Evolutionary conservation across 2,113 vertebrate species (phyloP).

Genomic region (Astatoreochromis straeleni): DNA sequence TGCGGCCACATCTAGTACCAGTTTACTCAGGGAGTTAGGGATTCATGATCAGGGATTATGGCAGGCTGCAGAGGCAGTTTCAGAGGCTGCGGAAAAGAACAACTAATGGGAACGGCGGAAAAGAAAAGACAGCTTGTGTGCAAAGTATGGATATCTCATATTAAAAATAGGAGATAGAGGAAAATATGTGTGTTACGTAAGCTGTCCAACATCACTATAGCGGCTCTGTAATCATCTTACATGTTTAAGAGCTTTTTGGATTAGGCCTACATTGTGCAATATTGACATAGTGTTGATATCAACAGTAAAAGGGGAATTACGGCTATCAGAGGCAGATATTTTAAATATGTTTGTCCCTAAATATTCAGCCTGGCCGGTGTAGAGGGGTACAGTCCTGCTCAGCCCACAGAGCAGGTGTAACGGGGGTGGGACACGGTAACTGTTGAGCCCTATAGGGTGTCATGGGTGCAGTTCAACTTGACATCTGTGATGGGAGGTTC

Average conservation of each 20-base stretch:
- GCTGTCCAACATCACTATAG: neutral
- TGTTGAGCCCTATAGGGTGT: conserved; percentile 9
- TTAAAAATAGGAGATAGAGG: conserved; percentile 2
- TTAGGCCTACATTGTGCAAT: neutral
- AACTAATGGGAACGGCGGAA: neutral
- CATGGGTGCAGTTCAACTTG: conserved; percentile 33
- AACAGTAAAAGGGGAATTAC: neutral
- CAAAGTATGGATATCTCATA: neutral
- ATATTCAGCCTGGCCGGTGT: neutral
- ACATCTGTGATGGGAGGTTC: conserved; percentile 37
- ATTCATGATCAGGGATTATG: conserved; percentile 52
- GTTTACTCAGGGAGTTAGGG: conserved; percentile 54
- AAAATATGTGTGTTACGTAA: neutral
- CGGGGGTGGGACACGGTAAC: neutral
- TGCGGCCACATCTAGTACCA: conserved; percentile 37
- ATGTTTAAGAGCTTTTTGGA: neutral
- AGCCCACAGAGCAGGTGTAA: conserved; percentile 11
- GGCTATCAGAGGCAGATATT: neutral
- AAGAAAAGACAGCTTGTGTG: conserved; percentile 15
- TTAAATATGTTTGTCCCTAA: neutral
- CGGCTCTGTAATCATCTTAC: neutral
- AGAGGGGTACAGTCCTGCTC: neutral
- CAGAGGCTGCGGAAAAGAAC: conserved; percentile 18
- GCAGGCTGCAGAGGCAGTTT: conserved; percentile 14
- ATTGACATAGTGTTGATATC: neutral